Conservation (phyloP, 2,888 invertebrate genomes). For the Aphelenchoides bicaudatus region DNA sequence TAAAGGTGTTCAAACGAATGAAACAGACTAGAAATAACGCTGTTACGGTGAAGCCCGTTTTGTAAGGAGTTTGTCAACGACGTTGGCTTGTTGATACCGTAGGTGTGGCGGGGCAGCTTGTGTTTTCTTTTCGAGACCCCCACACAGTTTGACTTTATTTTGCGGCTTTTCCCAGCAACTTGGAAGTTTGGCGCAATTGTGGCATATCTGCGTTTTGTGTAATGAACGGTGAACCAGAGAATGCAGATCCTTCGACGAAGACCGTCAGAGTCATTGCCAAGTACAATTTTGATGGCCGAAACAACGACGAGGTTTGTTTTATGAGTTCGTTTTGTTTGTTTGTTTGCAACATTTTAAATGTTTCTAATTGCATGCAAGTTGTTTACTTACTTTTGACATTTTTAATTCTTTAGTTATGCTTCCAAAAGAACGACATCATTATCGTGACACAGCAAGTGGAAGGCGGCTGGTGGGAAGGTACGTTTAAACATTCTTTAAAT, state of each 20-base stretch:
- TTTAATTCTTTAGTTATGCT: conserved; percentile 71
- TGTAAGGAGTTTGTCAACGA: too few relatives aligned
- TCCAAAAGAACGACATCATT: conserved; percentile 91
- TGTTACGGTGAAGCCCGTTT: too few relatives aligned
- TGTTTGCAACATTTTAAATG: background rate
- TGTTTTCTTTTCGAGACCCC: too few relatives aligned
- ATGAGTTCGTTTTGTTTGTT: background rate
- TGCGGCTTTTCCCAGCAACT: too few relatives aligned
- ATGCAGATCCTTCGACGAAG: conserved; percentile 15
- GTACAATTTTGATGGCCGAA: conserved; percentile 87
- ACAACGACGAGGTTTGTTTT: conserved; percentile 83
- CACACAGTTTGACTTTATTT: too few relatives aligned
- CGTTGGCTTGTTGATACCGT: too few relatives aligned
- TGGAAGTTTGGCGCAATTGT: background rate
- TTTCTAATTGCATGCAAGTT: background rate
- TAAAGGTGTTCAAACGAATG: too few relatives aligned
- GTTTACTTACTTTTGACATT: conserved; percentile 13
- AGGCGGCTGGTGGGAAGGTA: conserved; percentile 98
- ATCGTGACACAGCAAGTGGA: conserved; percentile 83
- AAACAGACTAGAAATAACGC: too few relatives aligned
- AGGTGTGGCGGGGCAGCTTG: too few relatives aligned
- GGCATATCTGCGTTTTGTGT: background rate
- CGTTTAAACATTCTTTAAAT: too few relatives aligned
- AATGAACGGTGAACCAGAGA: conserved; percentile 21
- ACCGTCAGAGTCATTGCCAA: conserved; percentile 69